These are phyloP conservation scores for Lipophrys pholis DNA, from an alignment of 2,113 vertebrate genomes.

Conservation along the genomic window DNA sequence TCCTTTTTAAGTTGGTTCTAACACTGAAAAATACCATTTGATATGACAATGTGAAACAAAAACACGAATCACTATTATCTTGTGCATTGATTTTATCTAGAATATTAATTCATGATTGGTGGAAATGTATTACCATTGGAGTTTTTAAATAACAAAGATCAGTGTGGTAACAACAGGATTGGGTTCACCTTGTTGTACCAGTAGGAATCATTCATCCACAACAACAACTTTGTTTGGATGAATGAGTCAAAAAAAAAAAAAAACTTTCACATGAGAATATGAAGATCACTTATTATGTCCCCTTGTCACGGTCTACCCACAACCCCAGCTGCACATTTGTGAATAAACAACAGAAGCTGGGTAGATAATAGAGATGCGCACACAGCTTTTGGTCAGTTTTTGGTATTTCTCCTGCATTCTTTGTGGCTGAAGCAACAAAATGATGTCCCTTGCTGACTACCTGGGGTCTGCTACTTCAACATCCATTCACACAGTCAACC, in stretches of 20 bases:
- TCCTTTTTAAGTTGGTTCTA: not conserved
- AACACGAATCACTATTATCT: not conserved
- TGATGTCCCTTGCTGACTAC: too few relatives aligned
- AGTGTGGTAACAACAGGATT: not conserved
- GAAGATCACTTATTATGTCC: too few relatives aligned
- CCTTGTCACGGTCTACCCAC: not conserved
- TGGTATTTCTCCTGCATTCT: not conserved
- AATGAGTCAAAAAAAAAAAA: not conserved
- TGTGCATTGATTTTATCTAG: not conserved
- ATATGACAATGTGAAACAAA: not conserved
- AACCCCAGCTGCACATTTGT: not conserved
- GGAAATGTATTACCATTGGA: too few relatives aligned
- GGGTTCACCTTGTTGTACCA: not conserved
- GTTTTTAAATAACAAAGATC: not conserved
- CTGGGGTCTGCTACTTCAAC: too few relatives aligned
- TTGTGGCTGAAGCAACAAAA: not conserved
- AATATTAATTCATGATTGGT: not conserved
- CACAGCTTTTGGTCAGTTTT: too few relatives aligned
- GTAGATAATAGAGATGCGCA: too few relatives aligned
- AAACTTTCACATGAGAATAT: not conserved
- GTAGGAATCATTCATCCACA: not conserved
- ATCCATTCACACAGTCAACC: too few relatives aligned
- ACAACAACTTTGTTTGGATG: not conserved
- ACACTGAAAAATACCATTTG: not conserved
- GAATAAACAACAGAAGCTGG: too few relatives aligned